Evolutionary conservation across 30 jellyfish, hydroid and myxozoan species (phyloP), one percentile per base, ranked within the genome.

Genomic region (Cassiopea andromeda): DNA sequence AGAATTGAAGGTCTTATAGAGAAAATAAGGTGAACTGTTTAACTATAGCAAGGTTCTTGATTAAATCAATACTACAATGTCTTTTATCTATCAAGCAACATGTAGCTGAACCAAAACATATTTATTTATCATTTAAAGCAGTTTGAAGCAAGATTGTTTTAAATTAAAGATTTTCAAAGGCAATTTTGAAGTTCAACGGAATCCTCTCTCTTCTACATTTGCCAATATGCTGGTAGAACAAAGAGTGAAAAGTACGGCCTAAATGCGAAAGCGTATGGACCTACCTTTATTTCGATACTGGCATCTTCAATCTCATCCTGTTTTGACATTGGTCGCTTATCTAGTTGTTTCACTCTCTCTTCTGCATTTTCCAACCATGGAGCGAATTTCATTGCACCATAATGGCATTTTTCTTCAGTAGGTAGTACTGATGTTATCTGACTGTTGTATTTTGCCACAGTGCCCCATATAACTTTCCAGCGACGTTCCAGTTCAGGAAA

Each of bases 281-380:
- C 7, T 85, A 88, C 95, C 91, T 83, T 84, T 46, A 88, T 73
- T 48, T 83, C 54, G 18, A 13, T 59, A 67, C 80, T 88, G 64
- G 88, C 16, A 48, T 83, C 90, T 67, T 77, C 90, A 46, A 49
- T 48, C 1, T 69, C 88, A 1, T 89, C 89, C 47, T 80, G 87
- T 58, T 61, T 48, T 14, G 91, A 67, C 81, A 48, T 46, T 49
- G 96, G 89, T 69, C 89, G 89, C 18, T n/a, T 66, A 44, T 77
- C 75, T 47, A 90, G 19, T 47, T 82, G 93, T 38, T 80, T 59
- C 48, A 85, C 71, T 16, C 75, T 60, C 92, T 94, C 85, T 70
- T 94, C 98, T 0, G 95, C 93, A 43, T 75, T 92, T 49, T 90
- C 97, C 18, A 94, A 66, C 98, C 98, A 94, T 9, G 98, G 98